A percentile compares a stretch with the other conserved stretches of the same genome.
Evolutionary conservation across 2,888 invertebrate species (phyloP).

Genomic region (Sceliomorpha sp.): DNA sequence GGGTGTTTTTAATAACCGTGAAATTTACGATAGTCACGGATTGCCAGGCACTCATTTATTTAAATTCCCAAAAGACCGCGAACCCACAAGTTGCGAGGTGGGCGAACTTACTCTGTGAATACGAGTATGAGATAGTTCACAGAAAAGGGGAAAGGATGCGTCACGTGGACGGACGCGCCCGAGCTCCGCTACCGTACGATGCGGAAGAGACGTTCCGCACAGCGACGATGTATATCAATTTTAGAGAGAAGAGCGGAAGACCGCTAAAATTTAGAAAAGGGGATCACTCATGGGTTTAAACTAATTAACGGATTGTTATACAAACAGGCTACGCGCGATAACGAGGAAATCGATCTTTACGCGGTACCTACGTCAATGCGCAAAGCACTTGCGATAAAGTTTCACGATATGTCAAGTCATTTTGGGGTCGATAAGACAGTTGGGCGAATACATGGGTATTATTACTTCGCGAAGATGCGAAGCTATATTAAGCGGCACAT

Average conservation of each 20-base stretch:
- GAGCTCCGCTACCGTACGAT: too few species aligned
- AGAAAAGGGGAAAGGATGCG: constrained; percentile 33
- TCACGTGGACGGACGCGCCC: constrained; percentile 28
- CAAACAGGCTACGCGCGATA: too few species aligned
- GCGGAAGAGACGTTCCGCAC: too few species aligned
- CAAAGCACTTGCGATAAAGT: too few species aligned
- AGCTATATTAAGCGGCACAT: constrained; percentile 48
- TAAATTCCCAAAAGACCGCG: constrained; percentile 58
- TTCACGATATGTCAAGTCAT: too few species aligned
- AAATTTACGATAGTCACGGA: constrained; percentile 2
- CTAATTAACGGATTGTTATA: too few species aligned
- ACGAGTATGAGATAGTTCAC: constrained; percentile 37
- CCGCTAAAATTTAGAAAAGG: too few species aligned
- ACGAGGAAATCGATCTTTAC: too few species aligned
- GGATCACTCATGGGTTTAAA: too few species aligned
- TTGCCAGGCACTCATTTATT: constrained; percentile 59
- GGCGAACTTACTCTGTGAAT: constrained; percentile 37
- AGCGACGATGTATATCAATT: too few species aligned
- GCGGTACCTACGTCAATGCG: too few species aligned
- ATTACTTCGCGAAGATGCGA: constrained; percentile 50
- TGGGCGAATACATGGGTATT: constrained; percentile 24
- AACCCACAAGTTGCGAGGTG: constrained; percentile 55
- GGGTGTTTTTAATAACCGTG: neutral
- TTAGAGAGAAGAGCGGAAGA: too few species aligned
- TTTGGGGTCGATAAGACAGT: neutral